Conservation (phyloP, 2,888 invertebrate species). For the Dicycla oo region DNA sequence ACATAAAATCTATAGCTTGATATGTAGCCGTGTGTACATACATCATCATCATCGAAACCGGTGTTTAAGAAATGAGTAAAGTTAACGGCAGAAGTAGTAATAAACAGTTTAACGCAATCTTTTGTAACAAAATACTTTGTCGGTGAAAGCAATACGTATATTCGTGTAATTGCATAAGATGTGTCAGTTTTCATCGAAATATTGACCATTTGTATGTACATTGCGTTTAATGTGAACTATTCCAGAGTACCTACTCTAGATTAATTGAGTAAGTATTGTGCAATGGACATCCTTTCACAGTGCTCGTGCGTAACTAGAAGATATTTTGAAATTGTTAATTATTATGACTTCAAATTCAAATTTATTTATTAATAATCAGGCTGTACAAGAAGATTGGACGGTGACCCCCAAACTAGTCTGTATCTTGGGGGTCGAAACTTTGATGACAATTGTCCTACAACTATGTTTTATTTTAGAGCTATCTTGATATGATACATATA, state of each 20-base stretch:
- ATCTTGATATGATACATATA: constrained; percentile 2
- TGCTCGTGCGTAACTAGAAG: constrained; percentile 32
- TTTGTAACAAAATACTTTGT: constrained; percentile 39
- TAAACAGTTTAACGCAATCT: constrained; percentile 42
- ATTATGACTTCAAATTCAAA: constrained; percentile 24
- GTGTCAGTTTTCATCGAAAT: constrained; percentile 41
- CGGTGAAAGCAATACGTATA: constrained; percentile 56
- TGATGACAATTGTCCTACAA: constrained; percentile 5
- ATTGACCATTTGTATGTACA: constrained; percentile 42
- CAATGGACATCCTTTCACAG: constrained; percentile 38
- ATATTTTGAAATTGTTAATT: constrained; percentile 49
- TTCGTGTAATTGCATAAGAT: constrained; percentile 57
- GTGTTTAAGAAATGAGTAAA: constrained; percentile 30
- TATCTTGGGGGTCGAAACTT: too few species aligned
- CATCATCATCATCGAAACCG: constrained; percentile 23
- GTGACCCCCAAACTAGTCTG: too few species aligned
- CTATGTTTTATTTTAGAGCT: constrained; percentile 2
- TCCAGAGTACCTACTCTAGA: constrained; percentile 26
- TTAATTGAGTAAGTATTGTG: constrained; percentile 25
- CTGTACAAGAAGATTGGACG: too few species aligned
- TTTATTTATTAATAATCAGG: too few species aligned
- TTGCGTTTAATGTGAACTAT: constrained; percentile 35
- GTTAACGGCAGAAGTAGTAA: constrained; percentile 28
- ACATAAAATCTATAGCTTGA: too few species aligned
- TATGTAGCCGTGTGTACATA: too few species aligned